Base-by-base conservation (phyloP, 2,113 vertebrate species). In the Cinclus cinclus region DNA sequence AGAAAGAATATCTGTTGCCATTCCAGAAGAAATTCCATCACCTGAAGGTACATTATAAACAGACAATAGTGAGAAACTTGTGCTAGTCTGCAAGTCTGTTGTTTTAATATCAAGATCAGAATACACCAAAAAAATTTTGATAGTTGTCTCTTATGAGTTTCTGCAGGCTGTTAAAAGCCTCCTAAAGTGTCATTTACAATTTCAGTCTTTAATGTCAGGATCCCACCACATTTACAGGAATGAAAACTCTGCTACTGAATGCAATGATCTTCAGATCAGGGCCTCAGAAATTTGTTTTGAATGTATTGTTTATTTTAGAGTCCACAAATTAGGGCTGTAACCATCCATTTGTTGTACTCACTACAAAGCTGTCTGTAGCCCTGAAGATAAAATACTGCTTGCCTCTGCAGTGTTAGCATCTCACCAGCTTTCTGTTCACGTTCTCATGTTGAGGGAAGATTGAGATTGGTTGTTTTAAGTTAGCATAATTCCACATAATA, bases 41-140 rank as follows among this genome's bases (percentile, higher is more conserved):
- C 96, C 97, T 10, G 95, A 98, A 98, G 97, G 97, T 98, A 98
- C 41, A 92, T 78, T 71, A n/a, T 44, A 77, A 90, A 49, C 33
- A 79, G 50, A 35, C 11, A 60, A 16, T 15, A 89, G 16, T 65
- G 56, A 94, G 41, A 91, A 76, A 65, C 15, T 30, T 63, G 18
- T 27, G 6, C 21, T 74, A 46, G 31, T n/a, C 64, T 74, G 7
- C 35, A 78, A 59, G 31, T 82, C 20, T 80, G 12, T 87, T 74
- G 2, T 55, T 74, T 15, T 67, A 59, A 89, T 52, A 63, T 17
- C 15, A 59, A 50, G 33, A 58, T 39, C 15, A 94, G 80, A 83
- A 74, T 53, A 50, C 24, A 52, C 13, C 17, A 47, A 73, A 58
- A 7, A 9, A 5, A 3, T n/a, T 27, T 15, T 63, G 9, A 35